Percentiles rank a stretch among this genome's conserved stretches.
These are phyloP conservation scores for Meiosimyza platycephala DNA, from an alignment of 2,888 invertebrate genomes.

Conservation along the genomic window DNA sequence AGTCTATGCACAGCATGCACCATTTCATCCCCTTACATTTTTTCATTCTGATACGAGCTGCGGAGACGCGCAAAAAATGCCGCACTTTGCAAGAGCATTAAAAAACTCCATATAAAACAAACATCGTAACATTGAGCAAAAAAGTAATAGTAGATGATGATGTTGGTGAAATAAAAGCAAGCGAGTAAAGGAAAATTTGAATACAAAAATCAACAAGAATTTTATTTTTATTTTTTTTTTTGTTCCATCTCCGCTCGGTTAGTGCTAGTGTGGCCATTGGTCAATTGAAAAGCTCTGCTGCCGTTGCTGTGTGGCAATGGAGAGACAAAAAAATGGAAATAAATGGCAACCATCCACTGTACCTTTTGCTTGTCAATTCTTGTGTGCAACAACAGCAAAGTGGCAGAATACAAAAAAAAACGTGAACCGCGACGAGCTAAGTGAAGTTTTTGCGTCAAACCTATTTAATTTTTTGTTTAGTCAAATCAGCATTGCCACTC, in stretches of 20 bases:
- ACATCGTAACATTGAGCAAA: background rate
- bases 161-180: background rate
- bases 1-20: background rate
- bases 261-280: background rate
- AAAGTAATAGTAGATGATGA: background rate
- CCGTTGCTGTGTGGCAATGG: background rate
- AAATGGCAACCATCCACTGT: too few species aligned
- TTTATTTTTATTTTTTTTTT: constrained; percentile 7
- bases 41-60: background rate
- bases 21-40: background rate
- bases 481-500: constrained; percentile 3
- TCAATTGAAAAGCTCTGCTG: constrained; percentile 1
- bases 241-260: background rate
- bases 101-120: constrained; percentile 13
- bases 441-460: constrained; percentile 7
- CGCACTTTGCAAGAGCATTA: background rate
- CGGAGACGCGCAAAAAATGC: background rate
- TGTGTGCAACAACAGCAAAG: background rate
- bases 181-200: constrained; percentile 14
- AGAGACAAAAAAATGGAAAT: background rate
- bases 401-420: background rate
- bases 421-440: background rate
- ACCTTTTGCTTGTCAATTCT: constrained; percentile 26
- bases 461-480: background rate
- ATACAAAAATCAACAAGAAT: constrained; percentile 30